phyloP scores from a whole-genome alignment of 2,113 vertebrate genomes.

The Mellivora capensis region DNA sequence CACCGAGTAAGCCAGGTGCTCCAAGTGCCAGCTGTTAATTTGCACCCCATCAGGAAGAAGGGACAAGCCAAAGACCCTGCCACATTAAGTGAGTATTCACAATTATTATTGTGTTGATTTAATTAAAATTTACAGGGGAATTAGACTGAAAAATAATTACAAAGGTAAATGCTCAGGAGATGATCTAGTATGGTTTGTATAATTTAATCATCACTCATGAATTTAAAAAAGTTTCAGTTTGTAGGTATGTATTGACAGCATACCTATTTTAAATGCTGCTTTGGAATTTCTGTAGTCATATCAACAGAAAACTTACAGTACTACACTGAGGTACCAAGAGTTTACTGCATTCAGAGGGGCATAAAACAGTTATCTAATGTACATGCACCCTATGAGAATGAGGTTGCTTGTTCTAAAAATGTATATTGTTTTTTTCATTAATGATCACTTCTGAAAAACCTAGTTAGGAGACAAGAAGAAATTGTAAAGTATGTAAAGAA shows the following conservation, averaged over 20 bases:
- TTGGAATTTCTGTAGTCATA: background rate
- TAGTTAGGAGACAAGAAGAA: background rate
- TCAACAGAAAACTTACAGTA: background rate
- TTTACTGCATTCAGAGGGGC: background rate
- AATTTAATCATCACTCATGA: background rate
- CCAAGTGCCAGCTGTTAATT: conserved; percentile 92
- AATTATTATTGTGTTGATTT: background rate
- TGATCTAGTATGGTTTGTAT: background rate
- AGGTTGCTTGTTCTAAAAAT: conserved; percentile 23
- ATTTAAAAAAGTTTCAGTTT: conserved; percentile 36
- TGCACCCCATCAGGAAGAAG: conserved; percentile 93
- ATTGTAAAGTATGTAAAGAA: background rate
- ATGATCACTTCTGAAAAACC: background rate
- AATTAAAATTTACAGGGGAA: background rate
- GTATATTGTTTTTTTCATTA: background rate
- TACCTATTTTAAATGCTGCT: background rate
- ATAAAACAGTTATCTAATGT: background rate
- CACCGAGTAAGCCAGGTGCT: conserved; percentile 95
- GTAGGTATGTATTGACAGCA: background rate
- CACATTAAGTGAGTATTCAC: conserved; percentile 85
- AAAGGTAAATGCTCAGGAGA: background rate
- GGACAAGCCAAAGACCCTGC: conserved; percentile 88
- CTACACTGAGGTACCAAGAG: background rate
- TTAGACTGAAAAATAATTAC: background rate
- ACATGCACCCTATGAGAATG: background rate